phyloP scores from a whole-genome alignment of 2,888 invertebrate genomes.

The Laothoe populi region DNA sequence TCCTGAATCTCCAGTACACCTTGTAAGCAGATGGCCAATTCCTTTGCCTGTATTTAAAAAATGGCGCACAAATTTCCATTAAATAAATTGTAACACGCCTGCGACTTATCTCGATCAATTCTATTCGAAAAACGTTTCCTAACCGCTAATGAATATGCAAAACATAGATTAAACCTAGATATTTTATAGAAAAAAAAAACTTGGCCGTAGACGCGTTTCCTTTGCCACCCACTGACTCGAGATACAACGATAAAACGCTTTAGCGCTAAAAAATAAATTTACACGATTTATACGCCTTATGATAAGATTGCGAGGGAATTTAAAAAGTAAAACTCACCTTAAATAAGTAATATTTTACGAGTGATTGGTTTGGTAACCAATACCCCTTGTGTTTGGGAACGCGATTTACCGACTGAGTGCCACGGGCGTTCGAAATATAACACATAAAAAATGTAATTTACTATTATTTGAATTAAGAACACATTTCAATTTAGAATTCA shows the following conservation, averaged over 20 bases:
- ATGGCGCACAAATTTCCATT: conserved; percentile 62
- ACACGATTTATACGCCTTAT: conserved; percentile 25
- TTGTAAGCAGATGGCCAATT: conserved; percentile 40
- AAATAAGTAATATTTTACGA: conserved; percentile 45
- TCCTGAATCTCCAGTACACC: conserved; percentile 43
- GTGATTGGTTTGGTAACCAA: conserved; percentile 64
- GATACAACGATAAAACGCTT: conserved; percentile 39
- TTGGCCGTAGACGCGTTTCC: conserved; percentile 54
- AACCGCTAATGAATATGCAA: conserved; percentile 63
- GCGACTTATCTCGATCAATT: conserved; percentile 67
- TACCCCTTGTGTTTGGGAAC: conserved; percentile 59
- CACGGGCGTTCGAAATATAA: conserved; percentile 6
- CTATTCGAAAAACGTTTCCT: conserved; percentile 63
- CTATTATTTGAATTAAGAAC: background rate
- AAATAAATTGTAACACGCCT: conserved; percentile 75
- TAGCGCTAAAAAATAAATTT: conserved; percentile 27
- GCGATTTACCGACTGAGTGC: conserved; percentile 49
- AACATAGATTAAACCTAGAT: conserved; percentile 68
- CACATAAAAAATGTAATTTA: background rate
- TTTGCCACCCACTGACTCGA: conserved; percentile 60
- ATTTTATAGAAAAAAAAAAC: conserved; percentile 60
- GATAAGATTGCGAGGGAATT: conserved; percentile 25
- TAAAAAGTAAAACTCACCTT: conserved; percentile 52
- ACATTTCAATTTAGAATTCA: background rate
- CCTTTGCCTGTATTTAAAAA: conserved; percentile 34